Base-by-base conservation (phyloP, 2,113 vertebrate species). In the Pyxicephalus adspersus region DNA sequence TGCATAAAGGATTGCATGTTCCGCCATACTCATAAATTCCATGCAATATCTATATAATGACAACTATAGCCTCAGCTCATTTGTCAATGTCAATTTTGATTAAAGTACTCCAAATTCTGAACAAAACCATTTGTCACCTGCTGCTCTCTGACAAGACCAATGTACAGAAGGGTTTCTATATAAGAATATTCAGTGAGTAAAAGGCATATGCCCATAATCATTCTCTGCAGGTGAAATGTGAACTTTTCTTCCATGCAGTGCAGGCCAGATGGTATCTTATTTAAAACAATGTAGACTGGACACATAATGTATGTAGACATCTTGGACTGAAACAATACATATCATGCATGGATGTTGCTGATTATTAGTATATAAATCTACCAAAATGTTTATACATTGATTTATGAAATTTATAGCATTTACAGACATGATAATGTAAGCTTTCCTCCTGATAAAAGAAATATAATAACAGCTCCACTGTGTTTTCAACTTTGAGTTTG, bases 31-130 rank as follows among this genome's bases (percentile, higher is more conserved):
- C 25, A 61, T 25, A 61, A 22, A 61, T 61, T 61, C 58, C 16
- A 25, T 45, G 38, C 38, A 13, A 45, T 61, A 61, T 61, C 58
- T 61, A 61, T 25, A 61, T 61, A 61, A 61, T 61, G 58, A 61
- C 58, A 61, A 34, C 7, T 15, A 38, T 65, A 20, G 29, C 29
- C 28, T 28, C 29, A 65, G 31, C 31, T 34, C 64, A 38, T 65
- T 65, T 38, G n/a, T 65, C 29, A 65, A 19, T 65, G 64, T 65
- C 31, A 65, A 3, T 20, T 34, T 34, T 65, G 29, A 65, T 65
- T 65, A 34, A 38, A 31, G 29, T 28, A 65, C 19, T 65, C 22
- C 22, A 19, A 65, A 65, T n/a, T 5, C 38, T 25, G 38, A 45
- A 26, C 58, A 61, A 61, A 61, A 61, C 22, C 57, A 70, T 26